Conservation (phyloP, 1,140 invertebrate genomes). For the Sarcophaga peregrina region DNA sequence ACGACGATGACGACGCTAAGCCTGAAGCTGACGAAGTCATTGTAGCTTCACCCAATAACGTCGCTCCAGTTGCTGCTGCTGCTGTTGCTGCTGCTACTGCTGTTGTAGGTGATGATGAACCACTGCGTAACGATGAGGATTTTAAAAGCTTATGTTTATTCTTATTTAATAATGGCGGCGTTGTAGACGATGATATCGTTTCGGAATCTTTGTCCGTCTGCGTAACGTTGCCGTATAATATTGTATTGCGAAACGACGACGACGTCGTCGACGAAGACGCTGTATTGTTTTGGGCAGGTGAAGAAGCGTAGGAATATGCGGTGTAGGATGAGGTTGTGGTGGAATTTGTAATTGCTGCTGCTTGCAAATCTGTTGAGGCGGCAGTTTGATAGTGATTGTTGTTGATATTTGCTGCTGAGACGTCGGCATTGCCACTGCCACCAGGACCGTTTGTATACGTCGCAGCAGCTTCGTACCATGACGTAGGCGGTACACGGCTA, state of each 20-base stretch:
- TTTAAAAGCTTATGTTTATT: slow-evolving; percentile 38
- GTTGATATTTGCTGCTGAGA: slow-evolving; percentile 59
- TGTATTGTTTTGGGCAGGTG: slow-evolving; percentile 44
- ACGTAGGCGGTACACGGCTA: slow-evolving; percentile 57
- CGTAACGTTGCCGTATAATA: slow-evolving; percentile 68
- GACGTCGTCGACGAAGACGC: slow-evolving; percentile 51
- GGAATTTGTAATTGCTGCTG: slow-evolving; percentile 49
- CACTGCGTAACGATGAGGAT: slow-evolving; percentile 54
- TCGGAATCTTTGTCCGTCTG: slow-evolving; percentile 62
- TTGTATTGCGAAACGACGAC: slow-evolving; percentile 48
- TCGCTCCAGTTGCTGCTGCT: slow-evolving; percentile 34
- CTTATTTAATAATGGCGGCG: slow-evolving; percentile 30
- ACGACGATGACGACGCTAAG: slow-evolving; percentile 48
- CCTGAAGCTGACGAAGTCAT: slow-evolving; percentile 50
- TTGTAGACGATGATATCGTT: slow-evolving; percentile 61
- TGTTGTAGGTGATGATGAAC: slow-evolving; percentile 57
- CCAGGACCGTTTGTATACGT: slow-evolving; percentile 64
- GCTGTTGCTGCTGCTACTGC: slow-evolving; percentile 59
- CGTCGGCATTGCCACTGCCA: slow-evolving; percentile 66
- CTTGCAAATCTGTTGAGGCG: slow-evolving; percentile 45
- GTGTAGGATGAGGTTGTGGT: slow-evolving; percentile 58
- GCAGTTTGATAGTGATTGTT: slow-evolving; percentile 56
- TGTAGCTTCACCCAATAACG: neutral
- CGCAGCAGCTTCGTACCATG: slow-evolving; percentile 65
- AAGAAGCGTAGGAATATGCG: slow-evolving; percentile 50